These are phyloP conservation scores for Heliconius congener DNA, from an alignment of 1,140 invertebrate genomes.

Conservation along the genomic window DNA sequence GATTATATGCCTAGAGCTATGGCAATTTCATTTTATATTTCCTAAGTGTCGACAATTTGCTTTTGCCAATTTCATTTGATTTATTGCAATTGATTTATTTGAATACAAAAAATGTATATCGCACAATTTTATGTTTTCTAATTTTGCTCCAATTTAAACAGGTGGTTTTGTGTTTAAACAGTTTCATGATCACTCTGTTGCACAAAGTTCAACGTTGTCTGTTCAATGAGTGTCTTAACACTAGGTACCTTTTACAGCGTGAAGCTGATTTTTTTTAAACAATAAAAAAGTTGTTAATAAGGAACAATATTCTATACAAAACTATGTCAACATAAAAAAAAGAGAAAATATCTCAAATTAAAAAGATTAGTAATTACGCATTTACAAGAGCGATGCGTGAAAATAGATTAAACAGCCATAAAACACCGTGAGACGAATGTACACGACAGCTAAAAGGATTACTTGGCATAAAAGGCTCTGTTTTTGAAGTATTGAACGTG, in stretches of 20 bases:
- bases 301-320: no score
- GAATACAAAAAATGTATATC: background rate
- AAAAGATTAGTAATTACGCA: background rate
- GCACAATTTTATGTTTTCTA: background rate
- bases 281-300: no score
- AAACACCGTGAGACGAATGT: conserved; percentile 10
- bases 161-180: background rate
- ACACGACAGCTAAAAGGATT: conserved; percentile 24
- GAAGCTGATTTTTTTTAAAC: no score
- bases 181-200: no score
- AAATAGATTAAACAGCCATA: background rate
- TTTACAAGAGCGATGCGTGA: background rate
- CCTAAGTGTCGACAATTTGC: conserved; percentile 27
- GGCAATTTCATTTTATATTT: conserved; percentile 25
- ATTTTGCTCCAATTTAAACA: background rate
- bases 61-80: conserved; percentile 28
- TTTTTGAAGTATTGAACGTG: conserved; percentile 25
- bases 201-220: no score
- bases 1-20: conserved; percentile 4
- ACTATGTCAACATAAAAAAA: background rate
- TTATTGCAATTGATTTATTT: conserved; percentile 1
- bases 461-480: conserved; percentile 10
- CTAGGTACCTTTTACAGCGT: no score
- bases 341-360: no score
- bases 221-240: no score